Base-by-base conservation (phyloP, 1,140 invertebrate species). In the Harpegnathos saltator region DNA sequence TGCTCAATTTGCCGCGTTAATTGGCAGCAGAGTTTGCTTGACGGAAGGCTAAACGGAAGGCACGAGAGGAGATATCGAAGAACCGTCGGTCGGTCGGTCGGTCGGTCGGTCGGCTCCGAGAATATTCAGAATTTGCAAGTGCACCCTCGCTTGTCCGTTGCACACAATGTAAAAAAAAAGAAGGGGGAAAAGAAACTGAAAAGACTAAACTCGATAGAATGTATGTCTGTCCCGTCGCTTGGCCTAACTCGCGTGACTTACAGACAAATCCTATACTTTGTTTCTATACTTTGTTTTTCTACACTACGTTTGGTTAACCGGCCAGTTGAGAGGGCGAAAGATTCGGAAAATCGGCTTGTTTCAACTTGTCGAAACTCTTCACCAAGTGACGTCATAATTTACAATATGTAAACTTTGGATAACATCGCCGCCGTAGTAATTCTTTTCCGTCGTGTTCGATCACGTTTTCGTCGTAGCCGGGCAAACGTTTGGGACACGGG, bases 191-290 rank as follows among this genome's bases (percentile, higher is more conserved):
- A 44, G 9, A 44, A 19, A 22, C 22, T 11, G 44, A n/a, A 26
- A 26, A 19, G 50, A 48, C n/a, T 24, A 15, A 80, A 3, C 29
- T 78, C 17, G 65, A n/a, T 7, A 80, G 50, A 33, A 15, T 7
- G 71, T 48, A 33, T 78, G 65, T 66, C 66, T 48, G 48, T 58
- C 71, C 33, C 38, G 33, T 80, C 65, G 75, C 52, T 71, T 71
- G 75, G 75, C 65, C 75, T 80, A 80, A 80, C 52, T 71, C 65
- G 26, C n/a, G n/a, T n/a, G n/a, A n/a, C n/a, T n/a, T n/a, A n/a
- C n/a, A n/a, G n/a, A n/a, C n/a, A n/a, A n/a, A n/a, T n/a, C n/a
- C n/a, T n/a, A n/a, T n/a, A n/a, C n/a, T n/a, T n/a, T n/a, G n/a
- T n/a, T n/a, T n/a, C n/a, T n/a, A n/a, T n/a, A n/a, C n/a, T n/a